Conservation (phyloP, 2,888 invertebrate genomes). For the Fragum whitleyi region DNA sequence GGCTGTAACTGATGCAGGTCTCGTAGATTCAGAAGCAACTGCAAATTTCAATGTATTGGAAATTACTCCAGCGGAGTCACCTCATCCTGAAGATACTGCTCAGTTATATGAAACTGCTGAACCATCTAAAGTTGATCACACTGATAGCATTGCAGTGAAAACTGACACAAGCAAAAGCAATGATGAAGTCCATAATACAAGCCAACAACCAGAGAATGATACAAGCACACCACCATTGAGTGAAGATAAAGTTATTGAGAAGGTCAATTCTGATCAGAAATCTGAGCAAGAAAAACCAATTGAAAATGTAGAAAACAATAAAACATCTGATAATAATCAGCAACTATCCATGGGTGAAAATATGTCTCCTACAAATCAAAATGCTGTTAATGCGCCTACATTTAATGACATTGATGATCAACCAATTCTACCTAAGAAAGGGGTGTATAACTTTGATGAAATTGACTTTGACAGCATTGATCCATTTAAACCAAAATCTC, state of each 20-base stretch:
- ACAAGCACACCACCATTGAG: background rate
- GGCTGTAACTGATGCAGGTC: background rate
- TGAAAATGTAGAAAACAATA: background rate
- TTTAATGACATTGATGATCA: background rate
- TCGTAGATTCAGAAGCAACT: background rate
- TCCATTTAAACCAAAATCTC: constrained; percentile 58
- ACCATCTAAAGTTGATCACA: background rate
- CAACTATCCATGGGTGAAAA: background rate
- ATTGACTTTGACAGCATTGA: constrained; percentile 56
- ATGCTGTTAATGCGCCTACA: background rate
- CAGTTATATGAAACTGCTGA: background rate
- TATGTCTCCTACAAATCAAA: background rate
- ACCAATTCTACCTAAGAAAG: constrained; percentile 14
- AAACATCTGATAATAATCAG: background rate
- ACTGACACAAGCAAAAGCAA: background rate
- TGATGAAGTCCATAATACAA: background rate
- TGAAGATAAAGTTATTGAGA: background rate
- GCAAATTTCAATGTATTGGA: background rate
- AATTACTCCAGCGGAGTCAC: background rate
- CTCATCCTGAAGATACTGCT: background rate
- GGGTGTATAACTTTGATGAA: constrained; percentile 14
- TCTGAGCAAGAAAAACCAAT: no score
- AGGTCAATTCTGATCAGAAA: background rate
- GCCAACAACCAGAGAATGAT: background rate
- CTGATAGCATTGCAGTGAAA: background rate